Percentiles rank a stretch among this genome's conserved stretches.
These are phyloP conservation scores for Acridotheres tristis DNA, from an alignment of 2,797 vertebrate species.

Conservation along the genomic window DNA sequence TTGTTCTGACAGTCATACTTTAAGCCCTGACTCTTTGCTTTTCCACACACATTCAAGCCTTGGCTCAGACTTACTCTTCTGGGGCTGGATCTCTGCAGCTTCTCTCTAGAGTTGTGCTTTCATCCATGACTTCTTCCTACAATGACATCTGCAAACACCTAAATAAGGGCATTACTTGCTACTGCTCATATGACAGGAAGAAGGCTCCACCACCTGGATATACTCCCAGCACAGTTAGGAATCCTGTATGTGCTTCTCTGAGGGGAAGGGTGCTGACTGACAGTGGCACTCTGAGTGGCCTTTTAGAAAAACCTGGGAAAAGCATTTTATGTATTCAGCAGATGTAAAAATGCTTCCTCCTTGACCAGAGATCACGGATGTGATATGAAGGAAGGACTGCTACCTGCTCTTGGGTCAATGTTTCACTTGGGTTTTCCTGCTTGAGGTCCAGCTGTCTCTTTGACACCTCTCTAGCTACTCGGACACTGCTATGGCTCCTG, in stretches of 20 bases:
- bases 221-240: not conserved
- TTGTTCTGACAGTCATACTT: not conserved
- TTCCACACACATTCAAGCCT: not conserved
- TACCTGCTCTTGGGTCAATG: not conserved
- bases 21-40: not conserved
- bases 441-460: not conserved
- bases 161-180: not conserved
- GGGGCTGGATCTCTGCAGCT: not conserved
- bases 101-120: not conserved
- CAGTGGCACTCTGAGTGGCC: not conserved
- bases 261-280: not conserved
- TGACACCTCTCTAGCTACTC: not conserved
- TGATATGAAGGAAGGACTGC: not conserved
- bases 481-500: not conserved
- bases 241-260: not conserved
- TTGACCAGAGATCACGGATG: not conserved
- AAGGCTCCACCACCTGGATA: not conserved
- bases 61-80: not conserved
- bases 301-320: not conserved
- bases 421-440: not conserved
- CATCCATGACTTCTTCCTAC: not conserved
- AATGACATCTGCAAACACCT: not conserved
- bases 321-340: not conserved
- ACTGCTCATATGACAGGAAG: not conserved
- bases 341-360: not conserved